Evolutionary conservation across 2,797 vertebrate genomes (phyloP).

Genomic region (Macrochelys suwanniensis): DNA sequence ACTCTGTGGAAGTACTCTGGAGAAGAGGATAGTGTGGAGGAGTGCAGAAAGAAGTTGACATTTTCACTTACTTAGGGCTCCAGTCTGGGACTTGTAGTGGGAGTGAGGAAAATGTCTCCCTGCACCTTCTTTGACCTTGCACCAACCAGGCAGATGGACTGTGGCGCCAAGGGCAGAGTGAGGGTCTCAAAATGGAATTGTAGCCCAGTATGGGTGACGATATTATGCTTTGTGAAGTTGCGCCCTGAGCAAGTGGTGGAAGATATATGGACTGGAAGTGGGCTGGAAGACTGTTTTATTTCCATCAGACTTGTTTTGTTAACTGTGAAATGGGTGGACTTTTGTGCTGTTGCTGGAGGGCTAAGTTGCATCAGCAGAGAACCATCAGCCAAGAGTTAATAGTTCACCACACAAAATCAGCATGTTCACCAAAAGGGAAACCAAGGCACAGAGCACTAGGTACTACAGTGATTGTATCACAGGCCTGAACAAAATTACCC

Average conservation of each 20-base stretch:
- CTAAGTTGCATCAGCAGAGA: background rate
- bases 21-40: background rate
- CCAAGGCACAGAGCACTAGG: background rate
- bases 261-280: background rate
- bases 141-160: background rate
- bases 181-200: background rate
- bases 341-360: background rate
- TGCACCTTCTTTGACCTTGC: background rate
- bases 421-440: background rate
- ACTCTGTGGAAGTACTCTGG: background rate
- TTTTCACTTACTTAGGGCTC: background rate
- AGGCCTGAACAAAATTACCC: background rate
- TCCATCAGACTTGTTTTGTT: background rate
- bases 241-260: background rate
- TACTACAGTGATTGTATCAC: background rate
- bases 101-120: background rate
- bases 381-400: background rate
- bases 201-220: background rate
- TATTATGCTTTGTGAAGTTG: background rate
- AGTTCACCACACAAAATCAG: background rate
- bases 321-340: background rate
- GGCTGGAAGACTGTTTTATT: background rate
- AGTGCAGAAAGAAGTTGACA: background rate
- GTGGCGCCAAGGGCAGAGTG: background rate
- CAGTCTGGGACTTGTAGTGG: background rate